Evolutionary conservation across 1,140 invertebrate species (phyloP).

Genomic region (Brachionus sp.): DNA sequence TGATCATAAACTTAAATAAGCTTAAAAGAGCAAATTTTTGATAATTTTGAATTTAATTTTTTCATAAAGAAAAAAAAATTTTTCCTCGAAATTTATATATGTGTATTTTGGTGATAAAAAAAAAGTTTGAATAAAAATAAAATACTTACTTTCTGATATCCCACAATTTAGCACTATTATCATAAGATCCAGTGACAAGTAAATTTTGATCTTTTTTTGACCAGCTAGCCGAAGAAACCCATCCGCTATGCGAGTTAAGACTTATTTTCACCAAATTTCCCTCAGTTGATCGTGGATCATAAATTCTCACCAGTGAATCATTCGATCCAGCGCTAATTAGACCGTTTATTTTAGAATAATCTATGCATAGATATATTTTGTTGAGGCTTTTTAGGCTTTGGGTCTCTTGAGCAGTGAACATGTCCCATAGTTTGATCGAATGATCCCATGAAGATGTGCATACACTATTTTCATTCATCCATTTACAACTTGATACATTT

Average conservation of each 20-base stretch:
- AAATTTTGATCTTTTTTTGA: conserved; percentile 75
- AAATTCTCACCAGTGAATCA: conserved; percentile 36
- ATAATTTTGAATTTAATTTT: no score
- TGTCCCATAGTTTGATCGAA: conserved; percentile 88
- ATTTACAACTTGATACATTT: conserved; percentile 75
- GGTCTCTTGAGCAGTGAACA: conserved; percentile 65
- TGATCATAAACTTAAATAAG: no score
- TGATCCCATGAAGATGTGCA: conserved; percentile 90
- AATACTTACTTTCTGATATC: conserved; percentile 79
- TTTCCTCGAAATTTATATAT: no score
- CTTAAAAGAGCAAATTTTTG: no score
- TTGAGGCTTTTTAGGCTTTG: conserved; percentile 49
- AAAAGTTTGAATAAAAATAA: not conserved
- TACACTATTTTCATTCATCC: conserved; percentile 70
- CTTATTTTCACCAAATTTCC: conserved; percentile 78
- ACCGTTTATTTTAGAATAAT: conserved; percentile 28
- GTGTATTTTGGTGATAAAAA: not conserved
- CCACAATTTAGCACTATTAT: conserved; percentile 87
- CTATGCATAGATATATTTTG: conserved; percentile 33
- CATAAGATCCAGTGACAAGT: conserved; percentile 89
- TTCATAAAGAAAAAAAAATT: no score
- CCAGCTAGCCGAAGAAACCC: conserved; percentile 87
- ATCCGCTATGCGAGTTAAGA: conserved; percentile 83
- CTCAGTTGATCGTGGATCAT: conserved; percentile 63
- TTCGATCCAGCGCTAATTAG: conserved; percentile 10